Percentiles rank a stretch among this genome's conserved stretches.
Evolutionary conservation across 2,797 vertebrate genomes (phyloP).

Genomic region (Sciurus vulgaris): DNA sequence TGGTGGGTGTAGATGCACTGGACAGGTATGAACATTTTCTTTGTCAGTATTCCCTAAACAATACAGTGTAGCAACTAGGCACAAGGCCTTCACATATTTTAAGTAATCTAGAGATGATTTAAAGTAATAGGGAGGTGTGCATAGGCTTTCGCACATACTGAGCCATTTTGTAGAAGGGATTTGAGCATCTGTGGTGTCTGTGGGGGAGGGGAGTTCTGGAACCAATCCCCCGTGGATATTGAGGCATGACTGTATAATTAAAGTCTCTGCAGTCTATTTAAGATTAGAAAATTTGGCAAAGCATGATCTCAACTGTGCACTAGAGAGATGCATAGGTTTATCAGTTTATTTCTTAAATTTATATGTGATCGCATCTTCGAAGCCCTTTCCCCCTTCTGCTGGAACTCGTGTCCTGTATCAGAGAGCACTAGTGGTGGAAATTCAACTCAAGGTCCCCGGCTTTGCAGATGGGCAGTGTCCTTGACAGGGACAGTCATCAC

Average conservation of each 20-base stretch:
- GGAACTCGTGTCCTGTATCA: background rate
- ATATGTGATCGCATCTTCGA: background rate
- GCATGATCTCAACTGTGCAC: background rate
- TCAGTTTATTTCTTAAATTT: constrained; percentile 35
- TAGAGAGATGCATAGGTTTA: background rate
- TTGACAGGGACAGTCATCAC: background rate
- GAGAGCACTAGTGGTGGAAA: background rate
- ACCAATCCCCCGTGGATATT: background rate
- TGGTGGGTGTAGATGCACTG: background rate
- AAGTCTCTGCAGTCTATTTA: background rate
- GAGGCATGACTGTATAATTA: background rate
- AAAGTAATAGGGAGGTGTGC: background rate
- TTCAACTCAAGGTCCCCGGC: background rate
- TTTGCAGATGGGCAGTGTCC: background rate
- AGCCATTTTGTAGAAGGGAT: background rate
- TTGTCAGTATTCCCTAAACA: background rate
- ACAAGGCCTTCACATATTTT: background rate
- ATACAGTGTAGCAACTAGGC: background rate
- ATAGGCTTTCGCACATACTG: background rate
- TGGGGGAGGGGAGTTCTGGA: background rate
- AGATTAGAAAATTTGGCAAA: constrained; percentile 42
- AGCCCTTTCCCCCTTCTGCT: background rate
- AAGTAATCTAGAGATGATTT: background rate
- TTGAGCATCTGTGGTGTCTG: background rate
- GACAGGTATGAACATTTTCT: background rate